Evolutionary conservation across 2,797 vertebrate genomes (phyloP).

Genomic region (Tenualosa ilisha): DNA sequence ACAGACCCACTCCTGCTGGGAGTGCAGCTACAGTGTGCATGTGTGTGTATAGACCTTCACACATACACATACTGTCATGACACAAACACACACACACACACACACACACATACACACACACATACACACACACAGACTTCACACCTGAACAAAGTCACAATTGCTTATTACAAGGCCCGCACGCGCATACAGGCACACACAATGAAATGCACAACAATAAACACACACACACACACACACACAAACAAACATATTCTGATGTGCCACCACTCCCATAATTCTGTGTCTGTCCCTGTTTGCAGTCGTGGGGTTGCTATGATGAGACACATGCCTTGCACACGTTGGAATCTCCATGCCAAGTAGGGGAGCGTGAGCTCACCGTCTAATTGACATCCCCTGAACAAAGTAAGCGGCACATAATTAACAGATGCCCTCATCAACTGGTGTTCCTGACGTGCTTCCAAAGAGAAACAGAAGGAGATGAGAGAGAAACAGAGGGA

Average conservation of each 20-base stretch:
- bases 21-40: background rate
- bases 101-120: background rate
- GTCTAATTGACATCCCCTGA: slow-evolving; percentile 39
- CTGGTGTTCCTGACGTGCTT: slow-evolving; percentile 8
- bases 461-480: slow-evolving; percentile 25
- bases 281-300: slow-evolving; percentile 30
- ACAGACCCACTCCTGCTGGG: background rate
- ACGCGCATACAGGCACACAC: background rate
- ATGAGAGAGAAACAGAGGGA: background rate
- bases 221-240: background rate
- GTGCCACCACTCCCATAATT: background rate
- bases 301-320: slow-evolving; percentile 27
- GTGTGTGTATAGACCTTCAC: background rate
- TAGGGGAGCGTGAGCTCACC: slow-evolving; percentile 20
- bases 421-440: slow-evolving; percentile 42
- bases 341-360: slow-evolving; percentile 6
- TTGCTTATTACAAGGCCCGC: too few relatives aligned
- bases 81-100: background rate
- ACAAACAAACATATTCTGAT: slow-evolving; percentile 33
- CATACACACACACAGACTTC: background rate
- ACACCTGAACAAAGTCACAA: background rate
- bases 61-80: too few relatives aligned
- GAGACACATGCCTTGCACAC: slow-evolving; percentile 17
- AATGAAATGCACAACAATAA: background rate
- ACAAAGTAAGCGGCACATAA: slow-evolving; percentile 41